Percentiles rank a stretch among this genome's conserved stretches.
phyloP scores from a whole-genome alignment of 2,113 vertebrate species.

The Catharus bicknelli region DNA sequence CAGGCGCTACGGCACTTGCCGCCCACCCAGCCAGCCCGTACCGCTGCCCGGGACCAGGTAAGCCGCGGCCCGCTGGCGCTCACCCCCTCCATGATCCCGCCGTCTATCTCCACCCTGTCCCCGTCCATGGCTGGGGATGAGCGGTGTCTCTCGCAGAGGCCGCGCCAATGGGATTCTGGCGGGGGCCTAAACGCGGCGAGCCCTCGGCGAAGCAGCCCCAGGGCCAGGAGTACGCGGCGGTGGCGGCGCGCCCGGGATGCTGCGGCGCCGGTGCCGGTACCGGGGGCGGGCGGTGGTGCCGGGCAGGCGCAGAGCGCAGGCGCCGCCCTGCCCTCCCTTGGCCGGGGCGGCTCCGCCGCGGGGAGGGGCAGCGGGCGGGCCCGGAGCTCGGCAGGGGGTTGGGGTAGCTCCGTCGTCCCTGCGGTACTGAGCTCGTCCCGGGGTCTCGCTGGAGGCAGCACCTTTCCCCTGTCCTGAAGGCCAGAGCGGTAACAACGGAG shows the following conservation, averaged over 20 bases:
- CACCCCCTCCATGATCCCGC: conserved; percentile 94
- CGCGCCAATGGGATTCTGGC: background rate
- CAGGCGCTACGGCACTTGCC: background rate
- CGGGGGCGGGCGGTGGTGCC: background rate
- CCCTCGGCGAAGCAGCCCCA: background rate
- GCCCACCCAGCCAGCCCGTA: too few relatives aligned
- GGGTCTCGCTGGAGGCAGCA: accelerated
- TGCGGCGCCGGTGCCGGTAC: background rate
- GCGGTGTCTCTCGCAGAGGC: background rate
- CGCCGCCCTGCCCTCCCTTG: background rate
- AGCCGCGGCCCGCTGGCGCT: conserved; percentile 46
- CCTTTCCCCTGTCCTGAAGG: background rate
- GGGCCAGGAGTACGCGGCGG: too few relatives aligned
- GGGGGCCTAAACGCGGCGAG: background rate
- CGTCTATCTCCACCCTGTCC: conserved; percentile 83
- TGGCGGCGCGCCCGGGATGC: background rate
- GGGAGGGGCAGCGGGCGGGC: background rate
- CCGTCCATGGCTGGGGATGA: conserved; percentile 55
- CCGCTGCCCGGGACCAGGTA: background rate
- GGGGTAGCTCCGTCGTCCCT: accelerated
- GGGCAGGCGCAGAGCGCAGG: conserved; percentile 26
- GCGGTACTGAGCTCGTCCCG: accelerated
- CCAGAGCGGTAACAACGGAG: background rate
- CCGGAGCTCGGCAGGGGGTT: accelerated
- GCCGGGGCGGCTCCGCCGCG: background rate